Percentiles rank a stretch among this genome's conserved stretches.
Evolutionary conservation across 2,113 vertebrate species (phyloP).

Genomic region (Orthonyx spaldingii): DNA sequence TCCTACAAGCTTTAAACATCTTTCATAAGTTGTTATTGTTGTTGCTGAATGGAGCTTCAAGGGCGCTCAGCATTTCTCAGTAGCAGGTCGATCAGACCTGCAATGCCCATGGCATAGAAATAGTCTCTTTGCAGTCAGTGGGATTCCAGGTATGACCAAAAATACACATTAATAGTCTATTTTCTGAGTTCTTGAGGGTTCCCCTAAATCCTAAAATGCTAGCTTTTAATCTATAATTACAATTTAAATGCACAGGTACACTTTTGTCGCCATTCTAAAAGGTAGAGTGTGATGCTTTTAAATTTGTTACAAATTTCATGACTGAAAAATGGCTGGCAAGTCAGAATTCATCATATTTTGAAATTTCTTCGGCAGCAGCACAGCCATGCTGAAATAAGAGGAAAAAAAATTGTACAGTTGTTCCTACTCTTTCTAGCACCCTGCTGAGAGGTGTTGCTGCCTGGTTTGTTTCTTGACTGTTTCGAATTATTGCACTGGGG

Average conservation of each 20-base stretch:
- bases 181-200: neutral
- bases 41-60: neutral
- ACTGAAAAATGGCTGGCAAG: neutral
- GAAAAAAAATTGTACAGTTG: neutral
- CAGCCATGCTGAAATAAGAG: neutral
- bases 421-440: neutral
- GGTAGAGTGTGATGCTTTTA: neutral
- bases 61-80: neutral
- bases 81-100: neutral
- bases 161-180: neutral
- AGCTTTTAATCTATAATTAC: neutral
- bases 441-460: neutral
- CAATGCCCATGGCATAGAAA: neutral
- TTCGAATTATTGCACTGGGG: neutral
- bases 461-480: neutral
- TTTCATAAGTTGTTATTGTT: neutral
- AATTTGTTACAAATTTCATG: neutral
- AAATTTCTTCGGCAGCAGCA: neutral
- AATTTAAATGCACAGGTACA: neutral
- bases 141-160: neutral
- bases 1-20: neutral
- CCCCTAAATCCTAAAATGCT: neutral
- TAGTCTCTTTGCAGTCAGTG: neutral
- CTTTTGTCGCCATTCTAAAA: neutral
- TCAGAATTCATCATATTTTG: neutral